Percentiles rank a stretch among this genome's conserved stretches.
These are phyloP conservation scores for Drosophila limbata DNA, from an alignment of 2,888 invertebrate species.

Conservation along the genomic window DNA sequence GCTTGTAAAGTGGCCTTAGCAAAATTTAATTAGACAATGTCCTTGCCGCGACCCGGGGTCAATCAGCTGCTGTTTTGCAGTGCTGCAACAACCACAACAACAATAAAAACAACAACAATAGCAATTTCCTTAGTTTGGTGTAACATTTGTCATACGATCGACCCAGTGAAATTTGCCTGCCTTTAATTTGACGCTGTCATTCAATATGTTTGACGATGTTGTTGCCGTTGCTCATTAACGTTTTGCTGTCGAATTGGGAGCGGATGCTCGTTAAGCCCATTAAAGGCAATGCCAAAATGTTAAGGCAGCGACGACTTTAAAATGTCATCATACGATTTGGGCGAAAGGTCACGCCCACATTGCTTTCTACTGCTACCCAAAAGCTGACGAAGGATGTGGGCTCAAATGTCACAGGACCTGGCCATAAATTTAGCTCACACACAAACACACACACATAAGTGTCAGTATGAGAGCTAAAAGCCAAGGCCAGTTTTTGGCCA, in stretches of 20 bases:
- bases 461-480: slow-evolving; percentile 4
- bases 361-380: slow-evolving; percentile 23
- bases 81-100: background rate
- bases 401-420: slow-evolving; percentile 66
- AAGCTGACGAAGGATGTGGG: slow-evolving; percentile 70
- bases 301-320: slow-evolving; percentile 60
- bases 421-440: slow-evolving; percentile 64
- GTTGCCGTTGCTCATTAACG: slow-evolving; percentile 43
- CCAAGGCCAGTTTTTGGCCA: slow-evolving; percentile 33
- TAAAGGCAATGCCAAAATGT: slow-evolving; percentile 64
- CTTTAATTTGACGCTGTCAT: slow-evolving; percentile 68
- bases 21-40: slow-evolving; percentile 66
- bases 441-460: slow-evolving; percentile 12
- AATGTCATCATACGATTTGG: slow-evolving; percentile 53
- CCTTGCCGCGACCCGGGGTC: slow-evolving; percentile 61
- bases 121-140: slow-evolving; percentile 36
- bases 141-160: slow-evolving; percentile 69
- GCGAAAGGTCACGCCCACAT: slow-evolving; percentile 42
- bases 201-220: slow-evolving; percentile 65
- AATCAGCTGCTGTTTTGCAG: slow-evolving; percentile 51
- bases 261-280: slow-evolving; percentile 75
- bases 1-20: slow-evolving; percentile 47
- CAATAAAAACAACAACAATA: background rate
- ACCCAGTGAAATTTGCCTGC: slow-evolving; percentile 33
- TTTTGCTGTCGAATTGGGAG: slow-evolving; percentile 42